Evolutionary conservation across 2,888 invertebrate species (phyloP), one percentile per base, ranked within the genome.

Genomic region (Dasysyrphus tricinctus): DNA sequence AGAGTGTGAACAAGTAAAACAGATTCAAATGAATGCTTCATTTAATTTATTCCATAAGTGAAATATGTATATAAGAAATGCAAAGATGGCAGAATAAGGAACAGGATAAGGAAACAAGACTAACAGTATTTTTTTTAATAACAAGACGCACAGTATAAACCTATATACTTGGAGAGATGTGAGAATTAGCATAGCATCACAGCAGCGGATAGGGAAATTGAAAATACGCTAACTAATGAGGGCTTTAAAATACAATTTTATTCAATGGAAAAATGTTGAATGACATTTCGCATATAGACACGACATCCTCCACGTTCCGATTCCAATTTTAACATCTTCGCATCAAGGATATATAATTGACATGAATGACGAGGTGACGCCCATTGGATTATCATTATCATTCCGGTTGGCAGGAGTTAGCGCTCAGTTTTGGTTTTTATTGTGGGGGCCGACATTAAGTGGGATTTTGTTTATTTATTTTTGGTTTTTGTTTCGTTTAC

Each of bases 191-290:
- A 54, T 54, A 24, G 32, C 54, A n/a, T 19, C 67, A 8, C 54
- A 56, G n/a, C n/a, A n/a, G 14, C 24, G 56, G 19, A 29, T 16
- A 37, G 61, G 39, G 56, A 63, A 73, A 76, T 67, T 76, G 47
- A 81, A 61, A 75, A 76, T 65, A 65, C 37, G n/a, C 70, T 56
- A 44, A 57, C 75, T 81, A 76, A 81, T 81, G 80, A 81, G 59
- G 80, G 65, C 47, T 76, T 80, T 76, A 69, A 80, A 77, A 80
- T 74, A 78, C 81, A 85, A 85, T 85, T 85, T 85, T 74, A 85
- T 85, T 80, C 81, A 81, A 63, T 44, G 49, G 57, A 59, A 61
- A 65, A 63, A 49, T 65, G 44, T 61, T 63, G 75, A 51, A 70
- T 57, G 72, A 69, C 73, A 80, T 24, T 59, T 63, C 57, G 8